These are phyloP conservation scores for Rotaria magnacalcarata DNA, from an alignment of 2,888 invertebrate genomes.

Conservation along the genomic window DNA sequence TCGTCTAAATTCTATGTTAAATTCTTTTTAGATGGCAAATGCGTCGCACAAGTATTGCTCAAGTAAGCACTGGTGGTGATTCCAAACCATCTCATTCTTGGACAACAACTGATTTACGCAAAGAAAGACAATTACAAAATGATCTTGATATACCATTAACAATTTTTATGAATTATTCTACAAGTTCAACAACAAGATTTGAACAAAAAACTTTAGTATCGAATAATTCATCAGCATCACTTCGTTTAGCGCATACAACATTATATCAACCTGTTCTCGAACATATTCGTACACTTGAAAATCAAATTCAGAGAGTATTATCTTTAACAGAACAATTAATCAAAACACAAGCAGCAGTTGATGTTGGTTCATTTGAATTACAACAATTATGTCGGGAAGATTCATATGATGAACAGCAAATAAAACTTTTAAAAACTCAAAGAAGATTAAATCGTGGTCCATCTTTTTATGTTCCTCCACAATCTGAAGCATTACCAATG, in stretches of 20 bases:
- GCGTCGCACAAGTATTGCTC: not conserved
- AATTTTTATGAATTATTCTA: not conserved
- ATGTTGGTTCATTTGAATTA: not conserved
- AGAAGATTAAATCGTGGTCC: not conserved
- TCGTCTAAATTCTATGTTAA: no score
- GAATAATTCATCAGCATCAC: not conserved
- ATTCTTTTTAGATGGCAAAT: not conserved
- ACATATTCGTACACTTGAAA: not conserved
- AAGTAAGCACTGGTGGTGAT: not conserved
- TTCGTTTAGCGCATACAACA: not conserved
- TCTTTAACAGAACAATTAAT: not conserved
- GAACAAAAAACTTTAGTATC: not conserved
- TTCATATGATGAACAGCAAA: not conserved
- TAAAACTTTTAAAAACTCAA: not conserved
- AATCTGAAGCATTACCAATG: not conserved
- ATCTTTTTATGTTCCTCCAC: not conserved
- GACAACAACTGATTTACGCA: not conserved
- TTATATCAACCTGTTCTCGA: not conserved
- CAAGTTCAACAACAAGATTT: not conserved
- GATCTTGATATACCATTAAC: constrained; percentile 19
- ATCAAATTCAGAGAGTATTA: not conserved
- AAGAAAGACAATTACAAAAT: not conserved
- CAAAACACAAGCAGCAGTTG: not conserved
- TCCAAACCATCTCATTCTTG: not conserved
- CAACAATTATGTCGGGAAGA: not conserved